Conservation (phyloP, 2,888 invertebrate genomes). For the Plebejus melissa region DNA sequence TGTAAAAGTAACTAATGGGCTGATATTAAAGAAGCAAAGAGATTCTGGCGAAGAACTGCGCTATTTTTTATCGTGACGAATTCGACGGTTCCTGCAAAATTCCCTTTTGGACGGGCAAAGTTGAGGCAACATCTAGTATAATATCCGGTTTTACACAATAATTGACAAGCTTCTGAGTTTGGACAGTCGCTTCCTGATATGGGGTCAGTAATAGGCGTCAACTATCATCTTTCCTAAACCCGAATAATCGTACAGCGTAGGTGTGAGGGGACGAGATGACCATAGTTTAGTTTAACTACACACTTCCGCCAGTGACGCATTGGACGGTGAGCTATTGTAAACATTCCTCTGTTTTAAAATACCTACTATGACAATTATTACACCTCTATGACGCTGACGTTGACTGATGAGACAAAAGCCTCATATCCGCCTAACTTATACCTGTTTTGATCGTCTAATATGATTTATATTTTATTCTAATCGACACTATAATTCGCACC, state of each 20-base stretch:
- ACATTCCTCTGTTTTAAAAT: conserved; percentile 29
- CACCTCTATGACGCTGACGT: not conserved
- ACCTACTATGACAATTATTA: conserved; percentile 7
- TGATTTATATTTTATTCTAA: not conserved
- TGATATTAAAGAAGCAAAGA: not conserved
- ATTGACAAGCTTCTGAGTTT: conserved; percentile 5
- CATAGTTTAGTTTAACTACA: conserved; percentile 70
- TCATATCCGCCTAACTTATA: not conserved
- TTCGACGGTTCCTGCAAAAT: not conserved
- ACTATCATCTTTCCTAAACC: conserved; percentile 13
- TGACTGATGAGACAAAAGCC: not conserved
- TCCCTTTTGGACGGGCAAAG: not conserved
- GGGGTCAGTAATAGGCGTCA: not conserved
- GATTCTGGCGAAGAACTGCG: not conserved
- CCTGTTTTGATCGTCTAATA: not conserved
- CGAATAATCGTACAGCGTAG: conserved; percentile 44
- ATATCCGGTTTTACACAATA: not conserved
- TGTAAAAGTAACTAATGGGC: not conserved
- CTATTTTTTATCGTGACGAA: not conserved
- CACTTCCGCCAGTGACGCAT: conserved; percentile 64
- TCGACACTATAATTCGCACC: not conserved
- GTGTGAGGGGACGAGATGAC: conserved; percentile 65
- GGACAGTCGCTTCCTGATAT: conserved; percentile 13
- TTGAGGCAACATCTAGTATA: not conserved
- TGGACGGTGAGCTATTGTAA: conserved; percentile 34